Base-by-base conservation (phyloP, 2,888 invertebrate species). In the Phasia obesa region DNA sequence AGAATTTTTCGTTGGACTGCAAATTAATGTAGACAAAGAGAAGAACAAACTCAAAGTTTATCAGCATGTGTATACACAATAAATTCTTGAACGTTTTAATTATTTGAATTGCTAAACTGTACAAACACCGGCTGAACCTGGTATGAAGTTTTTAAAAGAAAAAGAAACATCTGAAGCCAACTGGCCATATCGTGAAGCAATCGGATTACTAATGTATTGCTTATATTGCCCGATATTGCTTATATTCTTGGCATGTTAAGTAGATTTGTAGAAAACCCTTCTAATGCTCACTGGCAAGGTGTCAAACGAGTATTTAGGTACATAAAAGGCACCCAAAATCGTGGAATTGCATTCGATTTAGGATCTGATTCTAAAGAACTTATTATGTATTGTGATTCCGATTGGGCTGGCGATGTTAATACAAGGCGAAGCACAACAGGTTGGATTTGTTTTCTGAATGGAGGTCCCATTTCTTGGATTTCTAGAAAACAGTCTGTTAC, bases 1-100 rank as follows among this genome's bases (percentile, higher is more conserved):
- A 35, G 71, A 81, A 59, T 76, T 64, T 59, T 76, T 81, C 25
- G 65, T 73, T 25, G 71, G 81, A 9, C 35, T 70, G 51, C 75
- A 81, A 44, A 71, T 71, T 49, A 47, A 71, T 21, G 42, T 64
- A 17, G 53, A 53, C 1, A 19, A 44, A 65, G 38, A 69, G 42
- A 38, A 69, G 38, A 57, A 35, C 11, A 80, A 55, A 42, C 27
- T 75, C 1, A 69, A 73, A 51, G 25, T 80, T 44, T 62, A 44
- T 75, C 74, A 80, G 44, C 5, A 49, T 17, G 25, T 44, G 25
- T 70, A 53, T 27, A 35, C 44, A 31, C 15, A 59, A 1, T 60
- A 38, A 64, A 70, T 71, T 27, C 19, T 64, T 2, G 11, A 64
- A 53, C 64, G 71, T 55, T 71, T 77, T 53, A 69, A 69, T 59